A percentile compares a stretch with the other conserved stretches of the same genome.
Evolutionary conservation across 1,140 invertebrate species (phyloP).

Genomic region (Alviniconcha marisindica): DNA sequence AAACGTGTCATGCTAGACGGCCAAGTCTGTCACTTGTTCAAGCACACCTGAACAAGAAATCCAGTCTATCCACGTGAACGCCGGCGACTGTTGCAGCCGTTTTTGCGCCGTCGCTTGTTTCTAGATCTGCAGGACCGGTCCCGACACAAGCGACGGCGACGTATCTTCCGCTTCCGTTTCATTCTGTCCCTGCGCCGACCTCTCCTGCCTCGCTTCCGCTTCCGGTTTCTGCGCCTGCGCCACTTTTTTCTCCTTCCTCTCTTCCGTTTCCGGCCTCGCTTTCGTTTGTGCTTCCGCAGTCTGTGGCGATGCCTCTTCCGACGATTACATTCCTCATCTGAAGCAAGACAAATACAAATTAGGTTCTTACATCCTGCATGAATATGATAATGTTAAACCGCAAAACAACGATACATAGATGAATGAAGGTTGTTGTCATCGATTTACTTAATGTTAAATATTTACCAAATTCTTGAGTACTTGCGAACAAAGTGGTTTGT

Average conservation of each 20-base stretch:
- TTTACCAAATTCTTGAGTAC: too few relatives aligned
- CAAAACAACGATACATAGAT: too few relatives aligned
- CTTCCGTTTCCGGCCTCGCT: conserved; percentile 31
- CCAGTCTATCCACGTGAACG: too few relatives aligned
- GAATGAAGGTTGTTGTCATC: too few relatives aligned
- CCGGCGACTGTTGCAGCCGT: neutral
- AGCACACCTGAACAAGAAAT: too few relatives aligned
- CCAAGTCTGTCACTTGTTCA: too few relatives aligned
- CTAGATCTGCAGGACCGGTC: neutral
- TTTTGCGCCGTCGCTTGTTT: neutral
- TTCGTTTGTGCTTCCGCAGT: conserved; percentile 36
- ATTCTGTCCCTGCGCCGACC: neutral
- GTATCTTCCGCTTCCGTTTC: neutral
- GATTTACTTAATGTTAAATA: too few relatives aligned
- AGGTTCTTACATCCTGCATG: too few relatives aligned
- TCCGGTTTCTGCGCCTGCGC: conserved; percentile 25
- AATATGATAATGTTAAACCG: too few relatives aligned
- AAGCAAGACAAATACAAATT: conserved; percentile 1
- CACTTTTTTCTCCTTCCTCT: conserved; percentile 24
- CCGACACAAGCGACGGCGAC: conserved; percentile 7
- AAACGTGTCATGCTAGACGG: too few relatives aligned
- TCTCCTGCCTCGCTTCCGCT: neutral
- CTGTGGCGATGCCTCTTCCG: conserved; percentile 32
- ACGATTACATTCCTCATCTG: conserved; percentile 38
- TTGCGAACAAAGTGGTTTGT: too few relatives aligned